These are phyloP conservation scores for Panagrolaimus sp. DNA, from an alignment of 1,140 invertebrate genomes.

Conservation along the genomic window DNA sequence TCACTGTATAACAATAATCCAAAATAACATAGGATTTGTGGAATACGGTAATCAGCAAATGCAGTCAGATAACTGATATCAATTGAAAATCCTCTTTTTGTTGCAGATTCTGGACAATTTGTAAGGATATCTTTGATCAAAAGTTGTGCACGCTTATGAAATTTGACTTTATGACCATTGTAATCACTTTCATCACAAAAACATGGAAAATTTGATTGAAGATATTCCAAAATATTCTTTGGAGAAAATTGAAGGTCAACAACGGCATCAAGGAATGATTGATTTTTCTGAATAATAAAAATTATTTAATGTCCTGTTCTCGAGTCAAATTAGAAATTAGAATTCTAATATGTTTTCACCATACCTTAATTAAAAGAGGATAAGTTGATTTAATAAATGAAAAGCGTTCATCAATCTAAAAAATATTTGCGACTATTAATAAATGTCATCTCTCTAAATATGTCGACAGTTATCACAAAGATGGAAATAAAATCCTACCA, in stretches of 20 bases:
- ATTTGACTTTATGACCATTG: not conserved
- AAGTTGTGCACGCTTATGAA: constrained; percentile 10
- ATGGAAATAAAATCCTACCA: not conserved
- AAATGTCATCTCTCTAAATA: not conserved
- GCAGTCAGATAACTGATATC: not conserved
- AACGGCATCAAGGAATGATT: not conserved
- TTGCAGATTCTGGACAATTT: not conserved
- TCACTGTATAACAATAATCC: not conserved
- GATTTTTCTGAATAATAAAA: not conserved
- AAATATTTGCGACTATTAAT: not conserved
- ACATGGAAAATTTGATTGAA: not conserved
- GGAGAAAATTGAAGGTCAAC: not conserved
- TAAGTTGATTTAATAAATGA: not conserved
- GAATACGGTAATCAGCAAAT: constrained; percentile 8
- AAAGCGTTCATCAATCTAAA: constrained; percentile 2
- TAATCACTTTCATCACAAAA: not conserved
- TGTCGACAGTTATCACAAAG: too few species aligned
- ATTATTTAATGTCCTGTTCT: not conserved
- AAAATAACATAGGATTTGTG: not conserved
- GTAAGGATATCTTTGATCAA: constrained; percentile 6
- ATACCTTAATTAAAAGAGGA: not conserved
- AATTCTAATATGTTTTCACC: too few species aligned
- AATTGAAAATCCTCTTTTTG: not conserved
- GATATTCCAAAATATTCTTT: not conserved
- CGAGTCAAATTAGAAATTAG: not conserved